These are phyloP conservation scores for Aleiodes sp. DNA, from an alignment of 1,140 invertebrate species.

Conservation along the genomic window DNA sequence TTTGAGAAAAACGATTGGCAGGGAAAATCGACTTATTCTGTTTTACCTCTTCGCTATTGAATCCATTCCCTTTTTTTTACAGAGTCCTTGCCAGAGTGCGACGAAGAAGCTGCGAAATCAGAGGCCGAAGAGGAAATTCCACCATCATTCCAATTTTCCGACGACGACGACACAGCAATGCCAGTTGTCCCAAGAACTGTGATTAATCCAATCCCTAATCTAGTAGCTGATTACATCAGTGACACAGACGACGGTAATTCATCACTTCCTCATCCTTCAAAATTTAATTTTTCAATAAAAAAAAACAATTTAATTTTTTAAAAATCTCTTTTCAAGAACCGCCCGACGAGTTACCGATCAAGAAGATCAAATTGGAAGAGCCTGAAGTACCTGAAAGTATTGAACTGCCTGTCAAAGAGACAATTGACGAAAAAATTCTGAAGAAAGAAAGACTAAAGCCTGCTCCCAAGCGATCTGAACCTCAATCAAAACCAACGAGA, in stretches of 20 bases:
- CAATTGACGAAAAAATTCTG: not conserved
- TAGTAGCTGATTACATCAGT: slow-evolving; percentile 56
- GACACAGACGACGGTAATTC: slow-evolving; percentile 49
- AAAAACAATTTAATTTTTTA: slow-evolving; percentile 1
- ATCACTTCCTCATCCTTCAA: not conserved
- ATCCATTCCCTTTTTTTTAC: not conserved
- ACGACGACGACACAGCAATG: slow-evolving; percentile 41
- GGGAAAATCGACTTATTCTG: too few species aligned
- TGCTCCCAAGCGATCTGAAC: slow-evolving; percentile 17
- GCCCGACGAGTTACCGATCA: slow-evolving; percentile 55
- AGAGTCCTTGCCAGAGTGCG: not conserved
- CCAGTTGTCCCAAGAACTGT: not conserved
- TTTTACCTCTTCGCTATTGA: not conserved
- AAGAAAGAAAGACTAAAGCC: slow-evolving; percentile 4
- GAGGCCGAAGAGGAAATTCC: slow-evolving; percentile 1
- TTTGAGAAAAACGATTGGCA: too few species aligned
- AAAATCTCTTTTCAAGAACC: slow-evolving; percentile 44
- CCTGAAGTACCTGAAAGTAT: not conserved
- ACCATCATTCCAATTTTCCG: slow-evolving; percentile 32
- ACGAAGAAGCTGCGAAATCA: slow-evolving; percentile 1
- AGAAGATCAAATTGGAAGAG: slow-evolving; percentile 43
- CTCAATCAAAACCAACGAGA: slow-evolving; percentile 24
- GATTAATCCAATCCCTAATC: slow-evolving; percentile 32
- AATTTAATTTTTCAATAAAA: not conserved
- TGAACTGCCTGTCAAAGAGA: not conserved